Percentiles rank a stretch among this genome's conserved stretches.
These are phyloP conservation scores for Uloborus diversus DNA, from an alignment of 1,140 invertebrate genomes.

Conservation along the genomic window DNA sequence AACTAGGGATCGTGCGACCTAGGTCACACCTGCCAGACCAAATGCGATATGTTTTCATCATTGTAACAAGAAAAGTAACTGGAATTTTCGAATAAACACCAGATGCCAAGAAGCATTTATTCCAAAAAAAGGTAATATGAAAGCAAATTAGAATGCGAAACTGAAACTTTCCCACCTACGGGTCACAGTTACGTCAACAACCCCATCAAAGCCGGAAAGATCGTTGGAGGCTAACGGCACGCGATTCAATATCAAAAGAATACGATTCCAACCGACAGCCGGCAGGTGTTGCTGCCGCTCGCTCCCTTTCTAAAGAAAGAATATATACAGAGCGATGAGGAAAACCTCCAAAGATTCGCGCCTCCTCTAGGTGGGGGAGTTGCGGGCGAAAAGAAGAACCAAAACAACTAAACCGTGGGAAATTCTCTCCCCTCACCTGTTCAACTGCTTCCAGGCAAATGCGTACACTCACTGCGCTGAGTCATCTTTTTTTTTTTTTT, in stretches of 20 bases:
- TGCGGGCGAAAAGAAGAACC: background rate
- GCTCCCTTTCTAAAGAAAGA: slow-evolving; percentile 1
- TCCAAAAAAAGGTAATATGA: no score
- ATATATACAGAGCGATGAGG: background rate
- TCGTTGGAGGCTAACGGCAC: background rate
- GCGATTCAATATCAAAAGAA: background rate
- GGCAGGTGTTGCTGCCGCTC: slow-evolving; percentile 21
- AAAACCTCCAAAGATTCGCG: background rate
- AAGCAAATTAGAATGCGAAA: no score
- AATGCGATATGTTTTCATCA: no score
- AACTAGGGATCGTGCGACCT: no score
- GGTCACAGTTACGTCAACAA: background rate
- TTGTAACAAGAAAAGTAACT: no score
- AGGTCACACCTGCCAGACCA: no score
- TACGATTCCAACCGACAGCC: slow-evolving; percentile 22
- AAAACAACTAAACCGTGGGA: slow-evolving; percentile 22
- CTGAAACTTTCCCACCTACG: no score
- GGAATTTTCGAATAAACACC: no score
- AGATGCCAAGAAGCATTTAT: no score
- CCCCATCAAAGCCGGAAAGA: background rate
- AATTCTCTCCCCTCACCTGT: slow-evolving; percentile 40
- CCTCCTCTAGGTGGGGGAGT: slow-evolving; percentile 43
- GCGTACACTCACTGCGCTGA: background rate
- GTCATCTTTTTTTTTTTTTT: background rate
- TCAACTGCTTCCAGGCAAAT: background rate